Evolutionary conservation across 1,140 invertebrate species (phyloP), one percentile per base, ranked within the genome.

Genomic region (Babylonia areolata): DNA sequence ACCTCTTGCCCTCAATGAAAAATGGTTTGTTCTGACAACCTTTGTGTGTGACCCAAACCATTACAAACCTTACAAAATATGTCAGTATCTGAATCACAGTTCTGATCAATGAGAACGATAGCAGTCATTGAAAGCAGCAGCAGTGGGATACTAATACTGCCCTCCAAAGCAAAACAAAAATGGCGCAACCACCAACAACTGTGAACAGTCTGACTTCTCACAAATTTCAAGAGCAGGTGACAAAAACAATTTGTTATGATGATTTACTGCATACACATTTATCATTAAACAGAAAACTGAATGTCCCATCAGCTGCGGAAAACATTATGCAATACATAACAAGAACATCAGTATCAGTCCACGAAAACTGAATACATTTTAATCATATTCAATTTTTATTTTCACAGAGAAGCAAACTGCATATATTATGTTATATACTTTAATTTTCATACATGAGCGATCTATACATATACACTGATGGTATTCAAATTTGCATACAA

Each of bases 1-100:
- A 37, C 28, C 75, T 77, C 75, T 77, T 77, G 75, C 75, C 75
- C 37, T 77, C 35, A 15, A 77, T 40, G 31, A 17, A 28, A 64
- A 64, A 64, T 23, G 23, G 23, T 23, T 23, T 64, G 17, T 64
- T 64, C 23, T 64, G 0, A 12, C 5, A 46, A 17, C n/a, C n/a
- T n/a, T n/a, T 51, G 46, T 51, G 46, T 51, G 46, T 51, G 46
- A n/a, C n/a, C n/a, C n/a, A n/a, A n/a, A n/a, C n/a, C n/a, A n/a
- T n/a, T n/a, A n/a, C n/a, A n/a, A n/a, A n/a, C n/a, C n/a, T n/a
- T n/a, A n/a, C n/a, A n/a, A n/a, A n/a, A n/a, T n/a, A n/a, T n/a
- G n/a, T n/a, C n/a, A n/a, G 20, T 51, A 11, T 20, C 46, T 51
- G 46, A 51, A 51, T 51, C 46, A 51, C 46, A 11, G 46, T 51